Evolutionary conservation across 2,113 vertebrate species (phyloP), one percentile per base, ranked within the genome.

Genomic region (Atractosteus spatula): DNA sequence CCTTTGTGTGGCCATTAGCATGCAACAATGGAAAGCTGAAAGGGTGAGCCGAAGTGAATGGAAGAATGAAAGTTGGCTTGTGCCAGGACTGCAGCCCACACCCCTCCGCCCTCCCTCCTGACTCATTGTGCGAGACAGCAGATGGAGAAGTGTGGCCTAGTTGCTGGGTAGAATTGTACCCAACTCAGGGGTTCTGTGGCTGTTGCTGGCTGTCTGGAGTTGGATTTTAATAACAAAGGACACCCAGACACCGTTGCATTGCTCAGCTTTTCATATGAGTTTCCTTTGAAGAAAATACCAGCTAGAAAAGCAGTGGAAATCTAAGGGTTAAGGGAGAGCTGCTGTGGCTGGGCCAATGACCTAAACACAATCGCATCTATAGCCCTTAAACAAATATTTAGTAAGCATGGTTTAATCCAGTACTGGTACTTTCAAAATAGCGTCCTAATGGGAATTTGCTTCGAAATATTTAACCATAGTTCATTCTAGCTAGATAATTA

Each of bases 81-180:
- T 91, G 90, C 90, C 91, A 86, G 87, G 80, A 71, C 77, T 71
- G 77, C 72, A 70, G 61, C 76, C 68, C 29, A 66, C 59, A 12
- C 17, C 47, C 51, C 3, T 8, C 54, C 71, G 41, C 41, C 29
- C 62, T 7, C 44, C 8, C 63, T 43, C 3, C 81, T 74, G 76
- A 61, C 87, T 91, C 84, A 75, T 86, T 89, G 86, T 88, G 80
- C 69, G 74, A 86, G 77, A 83, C 82, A 8, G 91, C 92, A 94
- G 92, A 94, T 93, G 93, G 92, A 90, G 92, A 90, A 90, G 87
- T 82, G 79, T 84, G 85, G 86, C 82, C 82, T 66, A 77, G 89
- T 92, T 91, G 89, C 89, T 41, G 82, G 87, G 91, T 89, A 93
- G 90, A 90, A 66, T 75, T 83, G 73, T 4, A 77, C 14, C 56